A percentile compares a stretch with the other conserved stretches of the same genome.
These are phyloP conservation scores for Ibycter americanus DNA, from an alignment of 2,797 vertebrate species.

Conservation along the genomic window DNA sequence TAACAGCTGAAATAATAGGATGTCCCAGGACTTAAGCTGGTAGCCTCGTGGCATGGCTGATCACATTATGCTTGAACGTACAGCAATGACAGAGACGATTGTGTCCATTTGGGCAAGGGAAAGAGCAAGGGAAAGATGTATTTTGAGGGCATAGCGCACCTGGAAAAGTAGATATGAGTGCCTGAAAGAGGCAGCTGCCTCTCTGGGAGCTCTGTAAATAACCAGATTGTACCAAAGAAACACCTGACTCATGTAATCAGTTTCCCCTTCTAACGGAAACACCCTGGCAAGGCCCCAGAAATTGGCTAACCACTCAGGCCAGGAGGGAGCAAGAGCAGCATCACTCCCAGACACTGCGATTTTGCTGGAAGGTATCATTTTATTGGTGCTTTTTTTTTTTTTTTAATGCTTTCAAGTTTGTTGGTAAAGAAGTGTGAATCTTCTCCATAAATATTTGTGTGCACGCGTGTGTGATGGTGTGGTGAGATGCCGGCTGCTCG, in stretches of 20 bases:
- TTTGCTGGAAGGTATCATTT: background rate
- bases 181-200: background rate
- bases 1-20: no score
- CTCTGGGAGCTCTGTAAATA: background rate
- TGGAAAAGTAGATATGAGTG: background rate
- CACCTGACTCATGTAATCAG: background rate
- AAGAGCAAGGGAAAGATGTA: background rate
- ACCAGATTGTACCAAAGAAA: background rate
- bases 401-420: background rate
- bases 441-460: background rate
- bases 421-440: background rate
- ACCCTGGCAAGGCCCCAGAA: background rate
- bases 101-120: background rate
- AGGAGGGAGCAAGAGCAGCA: background rate
- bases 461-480: background rate
- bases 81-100: rapidly evolving
- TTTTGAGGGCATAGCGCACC: background rate
- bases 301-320: background rate
- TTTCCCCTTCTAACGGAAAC: background rate
- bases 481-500: background rate
- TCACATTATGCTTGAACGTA: rapidly evolving
- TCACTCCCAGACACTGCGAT: background rate
- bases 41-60: background rate
- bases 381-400: background rate
- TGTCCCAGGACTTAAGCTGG: background rate